Base-by-base conservation (phyloP, 1,140 invertebrate species). In the Fopius arisanus region DNA sequence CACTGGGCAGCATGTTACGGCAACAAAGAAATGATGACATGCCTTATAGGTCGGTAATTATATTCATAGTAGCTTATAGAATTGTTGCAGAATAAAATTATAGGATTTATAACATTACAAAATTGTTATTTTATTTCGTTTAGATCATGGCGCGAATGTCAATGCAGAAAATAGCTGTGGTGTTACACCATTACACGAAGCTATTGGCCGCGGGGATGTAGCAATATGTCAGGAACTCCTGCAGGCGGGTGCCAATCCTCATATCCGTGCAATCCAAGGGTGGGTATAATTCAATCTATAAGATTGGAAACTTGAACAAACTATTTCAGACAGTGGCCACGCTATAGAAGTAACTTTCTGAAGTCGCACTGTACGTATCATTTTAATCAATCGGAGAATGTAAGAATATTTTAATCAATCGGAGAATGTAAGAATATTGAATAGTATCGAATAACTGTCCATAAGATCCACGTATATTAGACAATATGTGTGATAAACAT, bases 1-100 rank as follows among this genome's bases (percentile, higher is more conserved):
- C 91, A 92, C 81, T 92, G 91, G 91, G 92, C 91, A 67, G 91
- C 91, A 40, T 91, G 90, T 77, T 92, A 90, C 82, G 90, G 90
- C 14, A 90, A 90, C 79, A 88, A 88, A 76, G 88, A 91, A 70
- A 88, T 91, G 66, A 85, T 92, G 2, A 80, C 87, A 26, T 92
- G 88, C 83, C 85, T 92, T 51, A 89, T 91, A 80, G 87, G 91
- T 91, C 82, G 2, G 43, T 80, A 26, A 31, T 74, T 51, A 65
- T 7, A 48, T 48, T 48, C n/a, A n/a, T n/a, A n/a, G n/a, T n/a
- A n/a, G n/a, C n/a, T n/a, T n/a, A n/a, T n/a, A n/a, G n/a, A n/a
- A n/a, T 67, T 72, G 51, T 7, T 43, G 41, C 9, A 3, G 54
- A 3, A 72, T n/a, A 7, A 31, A 51, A 70, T 21, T 51, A 33